Base-by-base conservation (phyloP, 2,113 vertebrate species). In the Gobiocypris rarus region DNA sequence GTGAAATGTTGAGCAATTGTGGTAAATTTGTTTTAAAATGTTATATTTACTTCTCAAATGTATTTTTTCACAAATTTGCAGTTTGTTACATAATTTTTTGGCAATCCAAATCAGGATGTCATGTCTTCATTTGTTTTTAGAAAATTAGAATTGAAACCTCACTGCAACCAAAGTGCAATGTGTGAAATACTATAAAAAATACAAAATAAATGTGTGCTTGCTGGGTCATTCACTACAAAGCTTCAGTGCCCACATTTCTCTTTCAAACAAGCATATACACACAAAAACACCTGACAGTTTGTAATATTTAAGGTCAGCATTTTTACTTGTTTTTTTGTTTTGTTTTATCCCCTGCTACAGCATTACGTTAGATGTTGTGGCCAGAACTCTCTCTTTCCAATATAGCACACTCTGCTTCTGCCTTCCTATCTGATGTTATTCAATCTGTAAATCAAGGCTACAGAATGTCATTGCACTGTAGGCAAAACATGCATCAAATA, bases 311-410 rank as follows among this genome's bases (percentile, higher is more conserved):
- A 54, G 10, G 79, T 84, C 78, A 84, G 84, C 59, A 41, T 69
- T 81, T 84, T 87, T n/a, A n/a, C n/a, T n/a, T n/a, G n/a, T n/a
- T 87, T 89, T 69, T 61, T 79, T 63, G 31, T 50, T 22, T 76
- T 81, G 54, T 54, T 52, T 74, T 15, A 67, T 69, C 67, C 10
- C 14, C 48, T 80, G 24, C 43, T 61, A 48, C 48, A 78, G 61
- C 45, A 38, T 45, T 69, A 59, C 17, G 7, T 43, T 58, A 71
- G 69, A 71, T 71, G n/a, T 41, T 70, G n/a, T 26, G 28, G 22
- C 38, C 45, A 54, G 65, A 34, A 5, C 19, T 26, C 15, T 52
- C 26, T 14, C 19, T 34, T 50, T 38, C 26, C 15, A 63, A 3
- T 58, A 45, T 48, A 28, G 38, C 54, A n/a, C 34, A 50, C 24